Percentiles rank a stretch among this genome's conserved stretches.
phyloP scores from a whole-genome alignment of 1,140 invertebrate genomes.

The Cataglyphis hispanica region DNA sequence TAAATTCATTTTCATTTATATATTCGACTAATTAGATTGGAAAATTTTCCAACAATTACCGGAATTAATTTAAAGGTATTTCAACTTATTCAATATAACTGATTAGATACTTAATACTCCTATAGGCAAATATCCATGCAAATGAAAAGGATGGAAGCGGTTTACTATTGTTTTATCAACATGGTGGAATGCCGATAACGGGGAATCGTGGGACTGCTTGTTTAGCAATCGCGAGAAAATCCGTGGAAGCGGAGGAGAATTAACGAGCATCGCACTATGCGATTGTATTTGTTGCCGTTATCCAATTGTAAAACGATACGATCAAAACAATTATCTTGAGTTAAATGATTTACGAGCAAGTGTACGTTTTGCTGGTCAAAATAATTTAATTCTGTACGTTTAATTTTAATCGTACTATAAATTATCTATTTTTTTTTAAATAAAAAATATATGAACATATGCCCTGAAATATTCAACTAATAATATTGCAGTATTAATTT shows the following conservation, averaged over 20 bases:
- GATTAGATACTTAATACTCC: not conserved
- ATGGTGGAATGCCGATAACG: conserved; percentile 53
- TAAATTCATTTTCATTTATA: not conserved
- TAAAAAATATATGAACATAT: not conserved
- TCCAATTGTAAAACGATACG: conserved; percentile 13
- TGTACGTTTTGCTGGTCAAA: not conserved
- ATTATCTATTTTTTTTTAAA: not conserved
- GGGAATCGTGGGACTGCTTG: conserved; percentile 61
- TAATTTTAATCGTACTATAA: not conserved
- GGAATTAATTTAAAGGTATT: not conserved
- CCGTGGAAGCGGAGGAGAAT: conserved; percentile 41
- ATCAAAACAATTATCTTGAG: conserved; percentile 36
- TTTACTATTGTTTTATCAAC: conserved; percentile 55
- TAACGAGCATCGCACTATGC: conserved; percentile 58
- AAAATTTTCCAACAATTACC: not conserved
- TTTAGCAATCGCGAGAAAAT: conserved; percentile 51
- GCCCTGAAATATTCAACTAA: not conserved
- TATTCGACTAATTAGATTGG: not conserved
- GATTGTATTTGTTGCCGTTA: conserved; percentile 59
- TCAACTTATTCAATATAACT: not conserved
- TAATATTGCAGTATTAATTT: not conserved
- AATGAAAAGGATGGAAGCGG: conserved; percentile 25
- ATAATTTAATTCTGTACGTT: not conserved
- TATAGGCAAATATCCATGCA: conserved; percentile 10
- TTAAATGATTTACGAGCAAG: conserved; percentile 8